A percentile compares a stretch with the other conserved stretches of the same genome.
These are phyloP conservation scores for Petrocephalus schoutedeni DNA, from an alignment of 2,797 vertebrate genomes.

Conservation along the genomic window DNA sequence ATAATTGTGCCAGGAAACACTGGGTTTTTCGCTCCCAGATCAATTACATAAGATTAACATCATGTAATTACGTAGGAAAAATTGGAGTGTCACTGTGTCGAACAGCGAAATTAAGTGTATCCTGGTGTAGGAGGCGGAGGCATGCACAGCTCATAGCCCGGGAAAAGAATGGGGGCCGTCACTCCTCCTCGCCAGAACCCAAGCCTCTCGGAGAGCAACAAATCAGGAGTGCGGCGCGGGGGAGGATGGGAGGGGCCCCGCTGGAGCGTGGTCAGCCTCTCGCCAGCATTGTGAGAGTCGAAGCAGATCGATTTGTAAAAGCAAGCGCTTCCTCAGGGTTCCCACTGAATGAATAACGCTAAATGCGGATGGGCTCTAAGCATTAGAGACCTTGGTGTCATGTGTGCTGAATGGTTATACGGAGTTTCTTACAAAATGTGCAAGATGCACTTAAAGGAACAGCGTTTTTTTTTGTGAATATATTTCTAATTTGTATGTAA, in stretches of 20 bases:
- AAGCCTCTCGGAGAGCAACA: neutral
- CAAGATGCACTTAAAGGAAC: neutral
- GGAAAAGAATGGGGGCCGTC: neutral
- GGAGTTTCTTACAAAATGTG: neutral
- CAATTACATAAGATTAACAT: slow-evolving; percentile 64
- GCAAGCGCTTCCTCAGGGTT: slow-evolving; percentile 33
- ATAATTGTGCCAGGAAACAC: slow-evolving; percentile 54
- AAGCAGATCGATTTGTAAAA: slow-evolving; percentile 26
- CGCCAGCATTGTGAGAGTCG: slow-evolving; percentile 18
- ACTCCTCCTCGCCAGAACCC: neutral
- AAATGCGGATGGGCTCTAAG: slow-evolving; percentile 30
- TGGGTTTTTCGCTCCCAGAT: slow-evolving; percentile 44
- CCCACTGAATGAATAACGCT: slow-evolving; percentile 25
- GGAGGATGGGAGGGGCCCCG: neutral
- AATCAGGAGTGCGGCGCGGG: neutral
- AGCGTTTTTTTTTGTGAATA: neutral
- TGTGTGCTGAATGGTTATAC: neutral
- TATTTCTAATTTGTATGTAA: neutral
- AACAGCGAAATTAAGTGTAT: slow-evolving; percentile 59
- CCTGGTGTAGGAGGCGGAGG: slow-evolving; percentile 32
- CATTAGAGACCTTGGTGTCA: slow-evolving; percentile 2
- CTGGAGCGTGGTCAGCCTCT: slow-evolving; percentile 31
- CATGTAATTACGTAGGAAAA: slow-evolving; percentile 57
- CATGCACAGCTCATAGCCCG: neutral
- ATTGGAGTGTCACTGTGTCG: slow-evolving; percentile 56